phyloP scores from a whole-genome alignment of 2,797 vertebrate species.

The Leptoclinus maculatus region DNA sequence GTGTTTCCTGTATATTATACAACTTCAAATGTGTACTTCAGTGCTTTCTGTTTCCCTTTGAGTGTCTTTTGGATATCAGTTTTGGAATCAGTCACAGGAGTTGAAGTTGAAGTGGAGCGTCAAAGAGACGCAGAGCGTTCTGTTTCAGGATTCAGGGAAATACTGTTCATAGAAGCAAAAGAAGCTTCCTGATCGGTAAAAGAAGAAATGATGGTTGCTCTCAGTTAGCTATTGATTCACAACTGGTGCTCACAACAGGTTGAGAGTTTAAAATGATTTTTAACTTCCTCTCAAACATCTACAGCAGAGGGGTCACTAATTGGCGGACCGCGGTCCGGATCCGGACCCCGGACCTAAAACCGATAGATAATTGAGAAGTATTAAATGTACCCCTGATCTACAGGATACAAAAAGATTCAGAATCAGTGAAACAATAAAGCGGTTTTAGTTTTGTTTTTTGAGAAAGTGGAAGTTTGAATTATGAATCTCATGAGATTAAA shows the following conservation, averaged over 20 bases:
- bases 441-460: not conserved
- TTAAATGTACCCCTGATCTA: no score
- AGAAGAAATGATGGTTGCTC: not conserved
- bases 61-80: constrained; percentile 14
- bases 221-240: not conserved
- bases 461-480: not conserved
- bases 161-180: not conserved
- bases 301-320: no score
- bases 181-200: not conserved
- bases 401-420: not conserved
- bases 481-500: not conserved
- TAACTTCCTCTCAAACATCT: not conserved
- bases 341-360: no score
- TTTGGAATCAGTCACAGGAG: constrained; percentile 26
- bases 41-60: constrained; percentile 64
- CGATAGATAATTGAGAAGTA: no score
- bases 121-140: not conserved
- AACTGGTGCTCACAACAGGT: not conserved
- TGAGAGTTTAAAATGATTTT: not conserved
- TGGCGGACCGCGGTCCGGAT: no score
- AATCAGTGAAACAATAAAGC: not conserved
- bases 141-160: not conserved
- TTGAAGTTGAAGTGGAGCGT: rapidly evolving
- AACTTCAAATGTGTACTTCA: rapidly evolving
- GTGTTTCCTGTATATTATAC: not conserved